phyloP scores from a whole-genome alignment of 2,113 vertebrate genomes.

The Muntiacus reevesi region DNA sequence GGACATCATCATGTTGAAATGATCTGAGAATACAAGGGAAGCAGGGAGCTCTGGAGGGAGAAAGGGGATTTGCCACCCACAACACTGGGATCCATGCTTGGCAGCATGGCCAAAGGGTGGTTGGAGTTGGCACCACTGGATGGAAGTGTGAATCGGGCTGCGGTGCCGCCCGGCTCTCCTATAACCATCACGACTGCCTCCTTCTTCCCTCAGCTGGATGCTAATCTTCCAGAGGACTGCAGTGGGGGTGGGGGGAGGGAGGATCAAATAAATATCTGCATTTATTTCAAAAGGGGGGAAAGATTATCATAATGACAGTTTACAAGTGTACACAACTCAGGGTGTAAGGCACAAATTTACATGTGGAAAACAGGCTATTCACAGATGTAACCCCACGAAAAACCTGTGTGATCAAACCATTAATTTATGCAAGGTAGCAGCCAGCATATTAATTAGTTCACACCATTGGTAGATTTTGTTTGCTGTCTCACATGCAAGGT shows the following conservation, averaged over 20 bases:
- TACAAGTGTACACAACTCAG: conserved; percentile 95
- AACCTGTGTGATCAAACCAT: conserved; percentile 82
- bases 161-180: conserved; percentile 64
- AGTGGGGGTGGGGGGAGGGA: conserved; percentile 55
- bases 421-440: conserved; percentile 84
- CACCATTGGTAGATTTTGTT: conserved; percentile 82
- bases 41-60: conserved; percentile 43
- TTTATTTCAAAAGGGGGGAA: conserved; percentile 76
- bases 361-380: conserved; percentile 97
- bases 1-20: conserved; percentile 53
- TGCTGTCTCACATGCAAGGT: conserved; percentile 91
- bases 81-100: conserved; percentile 78
- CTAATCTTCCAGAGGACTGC: conserved; percentile 70
- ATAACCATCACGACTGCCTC: conserved; percentile 85
- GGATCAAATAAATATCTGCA: conserved; percentile 84
- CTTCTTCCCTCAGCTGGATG: conserved; percentile 82
- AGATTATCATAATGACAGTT: conserved; percentile 85
- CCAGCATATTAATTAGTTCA: conserved; percentile 81
- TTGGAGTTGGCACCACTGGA: conserved; percentile 89
- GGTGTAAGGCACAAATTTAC: conserved; percentile 99
- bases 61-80: conserved; percentile 62
- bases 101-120: conserved; percentile 77
- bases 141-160: conserved; percentile 56
- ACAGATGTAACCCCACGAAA: conserved; percentile 87
- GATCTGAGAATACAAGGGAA: conserved; percentile 45